A percentile compares a stretch with the other conserved stretches of the same genome.
Conservation (phyloP, 1,140 invertebrate species). For the Drosophila pectinifera region DNA sequence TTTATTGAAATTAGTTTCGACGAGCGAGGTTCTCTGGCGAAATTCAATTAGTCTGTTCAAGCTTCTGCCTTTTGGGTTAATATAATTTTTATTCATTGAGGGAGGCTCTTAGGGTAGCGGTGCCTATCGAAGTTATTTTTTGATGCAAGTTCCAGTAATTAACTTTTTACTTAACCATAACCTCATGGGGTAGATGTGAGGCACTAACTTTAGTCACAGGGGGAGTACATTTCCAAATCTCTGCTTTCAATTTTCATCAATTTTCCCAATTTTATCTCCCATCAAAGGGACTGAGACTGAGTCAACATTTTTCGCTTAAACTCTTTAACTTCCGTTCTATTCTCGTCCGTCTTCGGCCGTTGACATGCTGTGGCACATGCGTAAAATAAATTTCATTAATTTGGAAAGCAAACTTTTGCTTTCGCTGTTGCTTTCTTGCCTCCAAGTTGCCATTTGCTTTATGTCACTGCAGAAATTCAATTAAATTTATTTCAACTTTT, state of each 20-base stretch:
- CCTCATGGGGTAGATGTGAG: too few relatives aligned
- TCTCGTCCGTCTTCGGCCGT: conserved; percentile 8
- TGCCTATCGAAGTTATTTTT: background rate
- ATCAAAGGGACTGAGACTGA: background rate
- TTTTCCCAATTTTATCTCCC: background rate
- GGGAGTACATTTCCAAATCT: too few relatives aligned
- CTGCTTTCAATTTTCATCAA: too few relatives aligned
- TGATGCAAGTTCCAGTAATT: too few relatives aligned
- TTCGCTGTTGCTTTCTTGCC: conserved; percentile 21
- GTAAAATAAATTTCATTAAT: conserved; percentile 73
- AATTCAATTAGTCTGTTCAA: conserved; percentile 38
- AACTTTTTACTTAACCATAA: background rate
- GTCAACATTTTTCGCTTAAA: conserved; percentile 6
- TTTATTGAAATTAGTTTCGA: conserved; percentile 75
- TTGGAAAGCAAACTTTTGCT: conserved; percentile 59
- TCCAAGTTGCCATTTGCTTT: conserved; percentile 35
- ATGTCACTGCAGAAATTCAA: conserved; percentile 75
- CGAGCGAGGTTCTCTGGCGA: conserved; percentile 39
- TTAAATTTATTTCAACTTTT: conserved; percentile 79
- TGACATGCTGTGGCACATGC: conserved; percentile 50
- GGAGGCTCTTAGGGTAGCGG: background rate
- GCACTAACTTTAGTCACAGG: too few relatives aligned
- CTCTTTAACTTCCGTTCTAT: conserved; percentile 1
- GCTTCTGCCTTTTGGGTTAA: conserved; percentile 20
- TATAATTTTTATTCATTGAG: conserved; percentile 17